A percentile compares a stretch with the other conserved stretches of the same genome.
phyloP scores from a whole-genome alignment of 2,797 vertebrate genomes.

The Ctenosaura bakeri region DNA sequence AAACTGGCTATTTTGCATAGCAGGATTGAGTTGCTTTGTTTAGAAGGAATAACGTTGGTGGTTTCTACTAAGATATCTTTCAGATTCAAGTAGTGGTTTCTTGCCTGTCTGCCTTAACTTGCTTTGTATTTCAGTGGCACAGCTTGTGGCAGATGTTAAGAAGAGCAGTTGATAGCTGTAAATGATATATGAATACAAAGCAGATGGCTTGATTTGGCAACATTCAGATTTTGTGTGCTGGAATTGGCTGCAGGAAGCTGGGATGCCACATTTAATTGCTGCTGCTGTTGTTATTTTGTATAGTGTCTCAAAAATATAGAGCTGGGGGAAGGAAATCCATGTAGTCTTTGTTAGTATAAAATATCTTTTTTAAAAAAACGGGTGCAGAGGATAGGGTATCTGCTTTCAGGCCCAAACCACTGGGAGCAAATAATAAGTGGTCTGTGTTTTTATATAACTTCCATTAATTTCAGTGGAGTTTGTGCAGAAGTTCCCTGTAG shows the following conservation, averaged over 20 bases:
- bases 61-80: background rate
- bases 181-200: conserved; percentile 20
- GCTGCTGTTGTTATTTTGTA: background rate
- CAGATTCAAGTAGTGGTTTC: background rate
- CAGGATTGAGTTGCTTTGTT: background rate
- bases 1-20: background rate
- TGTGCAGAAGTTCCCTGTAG: too few relatives aligned
- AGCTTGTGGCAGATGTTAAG: background rate
- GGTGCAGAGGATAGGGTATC: too few relatives aligned
- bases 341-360: background rate
- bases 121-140: background rate
- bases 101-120: background rate
- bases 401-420: background rate
- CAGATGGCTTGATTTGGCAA: conserved; percentile 40
- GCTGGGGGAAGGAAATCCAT: background rate
- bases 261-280: conserved; percentile 24
- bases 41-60: background rate
- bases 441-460: background rate
- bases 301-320: background rate
- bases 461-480: conserved; percentile 1
- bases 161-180: background rate
- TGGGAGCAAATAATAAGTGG: background rate
- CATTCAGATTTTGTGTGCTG: conserved; percentile 23
- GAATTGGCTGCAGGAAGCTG: conserved; percentile 4
- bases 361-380: background rate